Evolutionary conservation across 2,113 vertebrate species (phyloP), one percentile per base, ranked within the genome.

Genomic region (Actenoides hombroni): DNA sequence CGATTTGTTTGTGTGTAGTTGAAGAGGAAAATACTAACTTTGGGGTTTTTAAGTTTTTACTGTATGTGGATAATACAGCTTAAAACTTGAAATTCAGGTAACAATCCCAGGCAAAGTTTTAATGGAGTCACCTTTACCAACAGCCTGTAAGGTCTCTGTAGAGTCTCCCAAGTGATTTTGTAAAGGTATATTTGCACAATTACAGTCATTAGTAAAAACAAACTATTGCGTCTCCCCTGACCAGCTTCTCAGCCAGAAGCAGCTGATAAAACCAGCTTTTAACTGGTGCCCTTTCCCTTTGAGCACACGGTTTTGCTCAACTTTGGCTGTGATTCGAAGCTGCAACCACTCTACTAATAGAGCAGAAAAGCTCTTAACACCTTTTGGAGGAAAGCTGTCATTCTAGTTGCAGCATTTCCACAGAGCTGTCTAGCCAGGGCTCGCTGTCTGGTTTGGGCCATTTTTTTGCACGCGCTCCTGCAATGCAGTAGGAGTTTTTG

Each of bases 21-120:
- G 19, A 83, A 44, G 4, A 73, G 18, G 19, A 74, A 86, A 79
- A 61, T 33, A n/a, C 0, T 24, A 4, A 11, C 2, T 20, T 49
- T 31, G 10, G 13, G 2, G 5, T 10, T 21, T 16, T 37, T 40
- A 6, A 16, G 57, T 64, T 57, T 4, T 15, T 4, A 5, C 31
- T 26, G 5, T 46, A 13, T 1, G 0, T 25, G 3, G 44, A 24
- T 51, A 37, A 37, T 40, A 5, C 2, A 63, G 63, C 12, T 61
- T 70, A 77, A 71, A 53, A 42, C 44, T 39, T 10, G 8, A 29
- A 57, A 33, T 70, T 19, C 21, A 33, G 46, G 8, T 56, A 26
- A 24, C 16, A 90, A 31, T 35, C 48, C 67, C 60, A 5, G n/a
- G 49, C 16, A 69, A 73, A 69, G 31, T 61, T 83, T 61, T 49